Evolutionary conservation across 2,888 invertebrate species (phyloP).

Genomic region (Drosophila borealis): DNA sequence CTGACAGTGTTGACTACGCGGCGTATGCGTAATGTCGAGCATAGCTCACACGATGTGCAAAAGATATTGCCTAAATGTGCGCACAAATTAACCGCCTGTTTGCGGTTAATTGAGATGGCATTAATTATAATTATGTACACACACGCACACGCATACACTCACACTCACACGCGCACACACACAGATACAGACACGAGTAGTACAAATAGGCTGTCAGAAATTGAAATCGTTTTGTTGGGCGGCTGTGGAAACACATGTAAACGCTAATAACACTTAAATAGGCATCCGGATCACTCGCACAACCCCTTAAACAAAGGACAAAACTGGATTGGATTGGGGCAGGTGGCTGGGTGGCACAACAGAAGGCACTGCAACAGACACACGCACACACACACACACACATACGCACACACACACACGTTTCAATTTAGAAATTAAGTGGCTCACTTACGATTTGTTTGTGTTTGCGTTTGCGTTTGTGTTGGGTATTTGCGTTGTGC

Average conservation of each 20-base stretch:
- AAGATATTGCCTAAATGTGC: conserved; percentile 58
- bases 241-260: conserved; percentile 70
- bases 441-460: conserved; percentile 65
- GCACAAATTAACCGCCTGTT: conserved; percentile 76
- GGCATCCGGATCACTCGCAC: conserved; percentile 41
- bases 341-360: conserved; percentile 1
- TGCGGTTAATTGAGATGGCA: conserved; percentile 80
- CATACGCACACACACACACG: conserved; percentile 38
- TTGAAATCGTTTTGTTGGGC: conserved; percentile 71
- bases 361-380: conserved; percentile 18
- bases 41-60: conserved; percentile 48
- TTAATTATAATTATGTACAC: conserved; percentile 68
- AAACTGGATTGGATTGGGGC: not conserved
- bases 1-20: conserved; percentile 7
- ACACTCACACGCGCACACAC: conserved; percentile 12
- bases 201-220: conserved; percentile 60
- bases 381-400: conserved; percentile 7
- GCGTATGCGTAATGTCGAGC: conserved; percentile 51
- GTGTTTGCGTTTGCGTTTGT: conserved; percentile 50
- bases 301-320: conserved; percentile 27
- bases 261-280: conserved; percentile 78
- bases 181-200: not conserved
- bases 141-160: conserved; percentile 25
- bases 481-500: conserved; percentile 46
- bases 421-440: conserved; percentile 78